These are phyloP conservation scores for Melipona beecheii DNA, from an alignment of 2,888 invertebrate species.

Conservation along the genomic window DNA sequence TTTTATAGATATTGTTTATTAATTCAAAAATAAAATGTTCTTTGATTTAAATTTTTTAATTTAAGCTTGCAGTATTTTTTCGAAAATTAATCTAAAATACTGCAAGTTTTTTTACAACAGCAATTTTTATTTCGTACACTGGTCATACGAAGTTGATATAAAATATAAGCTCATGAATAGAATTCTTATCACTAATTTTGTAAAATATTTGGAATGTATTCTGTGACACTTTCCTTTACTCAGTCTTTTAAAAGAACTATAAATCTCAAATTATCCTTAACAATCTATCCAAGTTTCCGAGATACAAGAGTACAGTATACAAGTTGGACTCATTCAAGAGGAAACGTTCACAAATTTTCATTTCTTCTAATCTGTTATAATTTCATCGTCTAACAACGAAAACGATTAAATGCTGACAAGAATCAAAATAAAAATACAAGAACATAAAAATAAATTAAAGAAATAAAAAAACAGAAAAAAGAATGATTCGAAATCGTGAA, in stretches of 20 bases:
- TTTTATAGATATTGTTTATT: neutral
- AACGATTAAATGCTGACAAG: constrained; percentile 3
- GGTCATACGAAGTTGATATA: neutral
- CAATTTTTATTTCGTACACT: neutral
- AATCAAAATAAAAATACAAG: neutral
- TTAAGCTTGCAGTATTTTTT: neutral
- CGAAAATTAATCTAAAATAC: no score
- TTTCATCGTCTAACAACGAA: neutral
- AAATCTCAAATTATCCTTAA: no score
- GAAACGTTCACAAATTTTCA: neutral
- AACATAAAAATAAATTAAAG: neutral
- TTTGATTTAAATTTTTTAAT: neutral
- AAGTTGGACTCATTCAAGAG: no score
- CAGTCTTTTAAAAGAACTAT: no score
- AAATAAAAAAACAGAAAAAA: neutral
- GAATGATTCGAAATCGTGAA: constrained; percentile 42
- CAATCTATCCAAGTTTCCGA: no score
- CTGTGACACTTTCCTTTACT: neutral
- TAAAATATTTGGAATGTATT: neutral
- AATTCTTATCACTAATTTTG: neutral
- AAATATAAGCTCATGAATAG: neutral
- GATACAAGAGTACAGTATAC: no score
- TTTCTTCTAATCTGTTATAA: no score
- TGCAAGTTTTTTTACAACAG: neutral
- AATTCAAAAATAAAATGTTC: neutral